Conservation (phyloP, 2,797 vertebrate species). For the Borostomias antarcticus region DNA sequence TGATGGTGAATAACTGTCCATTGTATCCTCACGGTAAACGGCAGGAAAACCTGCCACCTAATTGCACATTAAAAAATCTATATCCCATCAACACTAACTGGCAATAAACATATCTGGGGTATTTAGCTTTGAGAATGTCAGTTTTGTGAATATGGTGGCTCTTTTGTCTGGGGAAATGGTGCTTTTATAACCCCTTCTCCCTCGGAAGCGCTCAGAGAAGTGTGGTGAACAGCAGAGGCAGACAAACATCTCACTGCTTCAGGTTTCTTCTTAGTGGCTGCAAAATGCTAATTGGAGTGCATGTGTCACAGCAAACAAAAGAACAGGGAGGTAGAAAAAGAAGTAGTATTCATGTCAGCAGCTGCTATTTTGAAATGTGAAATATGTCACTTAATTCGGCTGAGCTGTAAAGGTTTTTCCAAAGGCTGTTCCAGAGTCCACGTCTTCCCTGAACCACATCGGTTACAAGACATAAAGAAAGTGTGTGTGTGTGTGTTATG, state of each 20-base stretch:
- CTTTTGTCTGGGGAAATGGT: slow-evolving; percentile 13
- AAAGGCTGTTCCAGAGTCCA: slow-evolving; percentile 41
- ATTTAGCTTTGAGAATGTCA: background rate
- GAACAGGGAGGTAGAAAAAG: slow-evolving; percentile 51
- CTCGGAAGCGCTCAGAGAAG: slow-evolving; percentile 42
- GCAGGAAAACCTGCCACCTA: slow-evolving; percentile 34
- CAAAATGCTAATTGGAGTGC: slow-evolving; percentile 79
- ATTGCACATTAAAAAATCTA: slow-evolving; percentile 44
- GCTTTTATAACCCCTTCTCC: slow-evolving; percentile 40
- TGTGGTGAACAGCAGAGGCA: slow-evolving; percentile 51
- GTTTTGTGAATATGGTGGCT: slow-evolving; percentile 36
- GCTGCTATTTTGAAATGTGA: slow-evolving; percentile 68
- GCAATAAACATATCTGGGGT: slow-evolving; percentile 37
- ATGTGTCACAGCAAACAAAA: slow-evolving; percentile 79
- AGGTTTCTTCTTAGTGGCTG: slow-evolving; percentile 72
- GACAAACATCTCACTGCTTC: slow-evolving; percentile 72
- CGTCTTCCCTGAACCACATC: background rate
- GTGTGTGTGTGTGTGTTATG: background rate
- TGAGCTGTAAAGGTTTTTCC: slow-evolving; percentile 48
- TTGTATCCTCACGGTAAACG: no score
- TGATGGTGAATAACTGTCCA: no score
- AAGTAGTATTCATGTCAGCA: slow-evolving; percentile 59
- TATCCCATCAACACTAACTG: slow-evolving; percentile 36
- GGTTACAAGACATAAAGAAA: background rate
- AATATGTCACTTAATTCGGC: slow-evolving; percentile 69